Evolutionary conservation across 2,888 invertebrate species (phyloP).

Genomic region (Horisme vitalbata): DNA sequence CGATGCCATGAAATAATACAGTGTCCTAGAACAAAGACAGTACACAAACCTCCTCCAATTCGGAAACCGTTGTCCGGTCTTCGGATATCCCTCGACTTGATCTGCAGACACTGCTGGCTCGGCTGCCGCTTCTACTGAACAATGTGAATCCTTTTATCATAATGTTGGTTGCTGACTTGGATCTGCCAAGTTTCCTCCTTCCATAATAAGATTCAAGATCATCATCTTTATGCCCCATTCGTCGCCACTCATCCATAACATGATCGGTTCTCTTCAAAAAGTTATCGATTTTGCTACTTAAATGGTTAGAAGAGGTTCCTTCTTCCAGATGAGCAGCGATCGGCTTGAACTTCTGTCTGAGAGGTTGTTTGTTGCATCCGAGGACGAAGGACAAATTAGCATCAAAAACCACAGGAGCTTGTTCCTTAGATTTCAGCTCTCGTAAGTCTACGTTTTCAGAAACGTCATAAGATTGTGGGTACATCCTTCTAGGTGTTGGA

Average conservation of each 20-base stretch:
- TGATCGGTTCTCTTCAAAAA: constrained; percentile 93
- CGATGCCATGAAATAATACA: constrained; percentile 1
- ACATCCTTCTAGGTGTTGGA: constrained; percentile 86
- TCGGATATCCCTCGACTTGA: constrained; percentile 83
- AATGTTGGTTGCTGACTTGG: constrained; percentile 91
- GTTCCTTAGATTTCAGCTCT: constrained; percentile 86
- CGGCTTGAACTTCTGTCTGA: constrained; percentile 86
- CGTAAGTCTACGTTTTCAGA: constrained; percentile 77
- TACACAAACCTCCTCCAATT: constrained; percentile 85
- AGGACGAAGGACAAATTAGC: constrained; percentile 91
- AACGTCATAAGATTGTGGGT: constrained; percentile 84
- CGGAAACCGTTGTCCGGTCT: constrained; percentile 85
- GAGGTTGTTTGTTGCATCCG: constrained; percentile 87
- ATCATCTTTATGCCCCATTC: constrained; percentile 85
- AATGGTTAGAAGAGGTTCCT: constrained; percentile 89
- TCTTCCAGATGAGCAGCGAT: constrained; percentile 90
- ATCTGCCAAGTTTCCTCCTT: constrained; percentile 80
- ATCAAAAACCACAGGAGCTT: constrained; percentile 91
- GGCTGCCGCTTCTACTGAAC: constrained; percentile 79
- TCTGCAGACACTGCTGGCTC: constrained; percentile 80
- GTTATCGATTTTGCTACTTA: constrained; percentile 89
- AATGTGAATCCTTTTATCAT: constrained; percentile 92
- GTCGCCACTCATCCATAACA: constrained; percentile 93
- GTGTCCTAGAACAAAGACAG: too few relatives aligned
- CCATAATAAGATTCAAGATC: constrained; percentile 57